Conservation (phyloP, 2,797 vertebrate genomes). For the Pachyuromys duprasi region DNA sequence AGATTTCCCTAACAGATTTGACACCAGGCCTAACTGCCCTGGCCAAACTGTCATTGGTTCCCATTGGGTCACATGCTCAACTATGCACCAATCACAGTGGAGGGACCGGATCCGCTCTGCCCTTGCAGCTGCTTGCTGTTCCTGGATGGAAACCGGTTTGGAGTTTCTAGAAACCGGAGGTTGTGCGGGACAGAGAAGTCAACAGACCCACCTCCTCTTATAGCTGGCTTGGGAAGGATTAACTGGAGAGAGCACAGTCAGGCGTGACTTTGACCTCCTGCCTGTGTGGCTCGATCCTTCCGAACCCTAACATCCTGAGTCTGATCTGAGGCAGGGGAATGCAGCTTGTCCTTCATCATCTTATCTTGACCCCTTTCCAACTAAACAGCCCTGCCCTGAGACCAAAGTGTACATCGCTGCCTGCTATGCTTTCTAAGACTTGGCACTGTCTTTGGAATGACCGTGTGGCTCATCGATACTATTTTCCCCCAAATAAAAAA, state of each 20-base stretch:
- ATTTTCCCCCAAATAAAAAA: not conserved
- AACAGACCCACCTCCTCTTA: not conserved
- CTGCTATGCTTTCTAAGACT: not conserved
- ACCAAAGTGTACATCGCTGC: not conserved
- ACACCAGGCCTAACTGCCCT: not conserved
- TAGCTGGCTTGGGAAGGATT: not conserved
- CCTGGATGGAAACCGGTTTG: not conserved
- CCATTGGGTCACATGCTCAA: not conserved
- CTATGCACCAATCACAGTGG: not conserved
- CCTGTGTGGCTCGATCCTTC: not conserved
- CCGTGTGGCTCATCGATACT: not conserved
- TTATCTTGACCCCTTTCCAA: not conserved
- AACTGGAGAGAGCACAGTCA: not conserved
- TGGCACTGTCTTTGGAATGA: too few species aligned
- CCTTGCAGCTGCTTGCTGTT: rapidly evolving
- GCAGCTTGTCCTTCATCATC: not conserved
- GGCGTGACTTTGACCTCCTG: not conserved
- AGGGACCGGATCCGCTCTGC: not conserved
- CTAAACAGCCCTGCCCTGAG: not conserved
- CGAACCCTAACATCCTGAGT: not conserved
- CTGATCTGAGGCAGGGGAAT: too few species aligned
- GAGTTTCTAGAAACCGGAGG: not conserved
- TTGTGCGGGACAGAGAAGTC: not conserved
- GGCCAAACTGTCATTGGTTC: not conserved
- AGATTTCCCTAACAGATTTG: not conserved